Conservation (phyloP, 2,888 invertebrate genomes). For the Leptinotarsa tumamoca region DNA sequence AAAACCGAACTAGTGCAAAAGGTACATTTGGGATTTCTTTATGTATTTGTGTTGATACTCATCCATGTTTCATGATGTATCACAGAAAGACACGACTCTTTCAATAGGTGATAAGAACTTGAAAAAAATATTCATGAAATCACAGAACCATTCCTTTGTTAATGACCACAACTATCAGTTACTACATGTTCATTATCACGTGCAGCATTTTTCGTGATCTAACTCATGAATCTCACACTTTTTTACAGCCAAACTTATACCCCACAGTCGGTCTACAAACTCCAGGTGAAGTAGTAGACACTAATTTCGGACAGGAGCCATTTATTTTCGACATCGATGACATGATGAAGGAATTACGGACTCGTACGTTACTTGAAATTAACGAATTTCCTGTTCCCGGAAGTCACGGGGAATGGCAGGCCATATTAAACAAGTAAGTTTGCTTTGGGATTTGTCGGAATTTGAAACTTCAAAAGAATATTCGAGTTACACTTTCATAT, state of each 20-base stretch:
- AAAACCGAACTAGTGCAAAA: too few species aligned
- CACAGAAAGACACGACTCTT: too few species aligned
- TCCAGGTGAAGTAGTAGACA: slow-evolving; percentile 97
- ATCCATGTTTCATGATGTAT: too few species aligned
- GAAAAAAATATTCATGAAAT: too few species aligned
- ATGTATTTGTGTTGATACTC: too few species aligned
- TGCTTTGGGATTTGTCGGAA: neutral
- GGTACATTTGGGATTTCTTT: too few species aligned
- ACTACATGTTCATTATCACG: too few species aligned
- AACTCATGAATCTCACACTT: too few species aligned
- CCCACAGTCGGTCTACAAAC: slow-evolving; percentile 99
- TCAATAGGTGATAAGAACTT: too few species aligned
- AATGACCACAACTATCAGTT: too few species aligned
- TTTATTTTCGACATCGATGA: slow-evolving; percentile 98
- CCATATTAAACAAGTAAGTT: slow-evolving; percentile 87
- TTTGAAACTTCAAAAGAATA: neutral
- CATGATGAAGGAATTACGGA: slow-evolving; percentile 92
- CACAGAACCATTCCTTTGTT: too few species aligned
- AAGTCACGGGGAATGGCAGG: slow-evolving; percentile 92
- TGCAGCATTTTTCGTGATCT: too few species aligned
- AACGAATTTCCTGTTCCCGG: slow-evolving; percentile 89
- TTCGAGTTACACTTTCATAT: neutral
- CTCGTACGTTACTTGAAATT: slow-evolving; percentile 85
- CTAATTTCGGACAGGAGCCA: slow-evolving; percentile 97
- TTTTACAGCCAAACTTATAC: slow-evolving; percentile 88